phyloP scores from a whole-genome alignment of 1,140 invertebrate genomes.

The Drosophila repleta region DNA sequence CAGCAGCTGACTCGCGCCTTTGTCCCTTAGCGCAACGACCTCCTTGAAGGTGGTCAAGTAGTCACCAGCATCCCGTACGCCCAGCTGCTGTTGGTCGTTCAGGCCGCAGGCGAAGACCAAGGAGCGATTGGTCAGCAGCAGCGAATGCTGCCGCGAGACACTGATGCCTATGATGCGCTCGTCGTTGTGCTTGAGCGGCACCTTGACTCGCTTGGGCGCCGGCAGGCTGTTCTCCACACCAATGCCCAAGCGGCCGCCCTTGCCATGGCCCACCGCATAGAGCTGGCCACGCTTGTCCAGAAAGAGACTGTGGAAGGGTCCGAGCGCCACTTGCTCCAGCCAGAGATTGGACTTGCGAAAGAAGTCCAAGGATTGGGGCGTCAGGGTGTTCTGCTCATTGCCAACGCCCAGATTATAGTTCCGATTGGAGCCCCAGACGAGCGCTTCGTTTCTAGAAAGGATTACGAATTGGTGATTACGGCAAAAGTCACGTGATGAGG shows the following conservation, averaged over 20 bases:
- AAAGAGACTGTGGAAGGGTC: conserved; percentile 89
- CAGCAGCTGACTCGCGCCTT: conserved; percentile 48
- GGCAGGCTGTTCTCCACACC: conserved; percentile 86
- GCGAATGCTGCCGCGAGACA: conserved; percentile 87
- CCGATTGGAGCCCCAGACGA: conserved; percentile 89
- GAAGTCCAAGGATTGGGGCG: conserved; percentile 76
- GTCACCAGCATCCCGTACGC: conserved; percentile 85
- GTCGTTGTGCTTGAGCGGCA: conserved; percentile 84
- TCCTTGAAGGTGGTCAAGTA: conserved; percentile 85
- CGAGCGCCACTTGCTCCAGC: conserved; percentile 85
- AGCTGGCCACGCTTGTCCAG: conserved; percentile 85
- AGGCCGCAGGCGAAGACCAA: conserved; percentile 88
- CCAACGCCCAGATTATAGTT: conserved; percentile 88
- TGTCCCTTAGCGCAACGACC: conserved; percentile 76
- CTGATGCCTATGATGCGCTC: conserved; percentile 77
- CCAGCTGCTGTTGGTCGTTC: conserved; percentile 88
- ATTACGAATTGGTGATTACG: background rate
- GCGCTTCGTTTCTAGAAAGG: conserved; percentile 83
- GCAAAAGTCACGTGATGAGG: background rate
- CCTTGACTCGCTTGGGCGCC: conserved; percentile 85
- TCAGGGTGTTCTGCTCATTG: conserved; percentile 59
- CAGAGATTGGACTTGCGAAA: conserved; percentile 73
- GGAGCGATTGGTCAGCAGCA: conserved; percentile 86
- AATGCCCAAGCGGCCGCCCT: conserved; percentile 88
- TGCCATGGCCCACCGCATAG: conserved; percentile 89